Evolutionary conservation across 2,113 vertebrate genomes (phyloP), one percentile per base, ranked within the genome.

Genomic region (Siniperca knerii): DNA sequence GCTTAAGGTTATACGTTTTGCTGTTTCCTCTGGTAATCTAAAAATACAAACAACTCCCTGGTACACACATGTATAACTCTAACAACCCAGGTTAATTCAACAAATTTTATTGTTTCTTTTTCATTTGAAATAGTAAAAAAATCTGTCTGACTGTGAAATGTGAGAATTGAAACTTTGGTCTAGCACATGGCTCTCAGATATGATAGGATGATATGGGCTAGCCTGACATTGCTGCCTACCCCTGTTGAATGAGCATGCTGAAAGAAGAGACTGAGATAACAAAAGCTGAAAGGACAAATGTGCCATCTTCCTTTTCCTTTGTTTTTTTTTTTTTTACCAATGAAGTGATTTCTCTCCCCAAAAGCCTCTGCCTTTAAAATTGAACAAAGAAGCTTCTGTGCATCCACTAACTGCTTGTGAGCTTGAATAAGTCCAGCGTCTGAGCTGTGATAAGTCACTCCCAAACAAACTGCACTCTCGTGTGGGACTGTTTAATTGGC

Each of bases 401-500:
- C 73, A 86, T 61, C 78, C 61, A 58, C 60, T 75, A 81, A 81
- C 52, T 77, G 73, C 80, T 46, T 61, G 68, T 82, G 57, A 88
- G 83, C 55, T 72, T 46, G 55, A 89, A 58, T 25, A 87, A 87
- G 70, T 85, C 79, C 64, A n/a, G 20, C 18, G 21, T 71, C 57
- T 74, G 72, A 66, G 82, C 69, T 64, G 77, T 67, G n/a, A 79
- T 84, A 91, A 83, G 81, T 90, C 52, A 1, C 73, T 80, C 64
- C 40, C 42, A 77, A 81, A 90, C 71, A 85, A 84, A 75, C 81
- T 23, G 52, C 57, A 74, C 71, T 81, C 75, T 82, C 8, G 4
- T 76, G 86, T 74, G 68, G 52, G 78, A 82, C 76, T 44, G 69
- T 85, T 81, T 76, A 84, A 85, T 77, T 90, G 74, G 77, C 83